A percentile compares a stretch with the other conserved stretches of the same genome.
Conservation (phyloP, 2,797 vertebrate species). For the Xenentodon cancila region DNA sequence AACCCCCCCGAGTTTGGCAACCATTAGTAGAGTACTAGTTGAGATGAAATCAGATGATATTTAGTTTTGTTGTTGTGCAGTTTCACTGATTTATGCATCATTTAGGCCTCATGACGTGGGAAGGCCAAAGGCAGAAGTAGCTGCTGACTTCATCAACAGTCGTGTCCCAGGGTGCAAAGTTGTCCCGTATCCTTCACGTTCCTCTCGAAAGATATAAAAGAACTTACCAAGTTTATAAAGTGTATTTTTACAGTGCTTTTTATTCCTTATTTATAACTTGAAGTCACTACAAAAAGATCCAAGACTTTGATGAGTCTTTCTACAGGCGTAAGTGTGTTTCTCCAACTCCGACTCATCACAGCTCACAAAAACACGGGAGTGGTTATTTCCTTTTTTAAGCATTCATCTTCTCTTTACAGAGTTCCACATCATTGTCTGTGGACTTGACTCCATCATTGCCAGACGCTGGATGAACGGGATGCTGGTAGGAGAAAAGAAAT, state of each 20-base stretch:
- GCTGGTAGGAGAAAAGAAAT: constrained; percentile 83
- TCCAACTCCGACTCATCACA: background rate
- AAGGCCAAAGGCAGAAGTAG: constrained; percentile 95
- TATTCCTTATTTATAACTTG: constrained; percentile 60
- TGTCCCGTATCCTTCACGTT: constrained; percentile 87
- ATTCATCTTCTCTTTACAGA: constrained; percentile 74
- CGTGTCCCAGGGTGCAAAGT: constrained; percentile 91
- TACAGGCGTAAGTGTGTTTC: constrained; percentile 90
- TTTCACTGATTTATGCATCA: background rate
- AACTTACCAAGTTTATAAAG: background rate
- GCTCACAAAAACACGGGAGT: background rate
- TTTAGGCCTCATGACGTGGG: constrained; percentile 93
- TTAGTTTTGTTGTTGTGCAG: background rate
- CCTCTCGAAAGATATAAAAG: background rate
- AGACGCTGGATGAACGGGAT: constrained; percentile 98
- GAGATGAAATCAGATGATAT: no score
- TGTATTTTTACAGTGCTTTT: background rate
- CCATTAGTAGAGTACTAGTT: no score
- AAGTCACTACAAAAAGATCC: constrained; percentile 97
- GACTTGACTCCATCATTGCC: constrained; percentile 97
- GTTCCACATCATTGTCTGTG: constrained; percentile 97
- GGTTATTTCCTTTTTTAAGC: background rate
- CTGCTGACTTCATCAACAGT: constrained; percentile 93
- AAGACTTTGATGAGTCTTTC: constrained; percentile 95
- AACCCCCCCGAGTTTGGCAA: background rate